Conservation (phyloP, 2,113 vertebrate species). For the Echinops telfairi region DNA sequence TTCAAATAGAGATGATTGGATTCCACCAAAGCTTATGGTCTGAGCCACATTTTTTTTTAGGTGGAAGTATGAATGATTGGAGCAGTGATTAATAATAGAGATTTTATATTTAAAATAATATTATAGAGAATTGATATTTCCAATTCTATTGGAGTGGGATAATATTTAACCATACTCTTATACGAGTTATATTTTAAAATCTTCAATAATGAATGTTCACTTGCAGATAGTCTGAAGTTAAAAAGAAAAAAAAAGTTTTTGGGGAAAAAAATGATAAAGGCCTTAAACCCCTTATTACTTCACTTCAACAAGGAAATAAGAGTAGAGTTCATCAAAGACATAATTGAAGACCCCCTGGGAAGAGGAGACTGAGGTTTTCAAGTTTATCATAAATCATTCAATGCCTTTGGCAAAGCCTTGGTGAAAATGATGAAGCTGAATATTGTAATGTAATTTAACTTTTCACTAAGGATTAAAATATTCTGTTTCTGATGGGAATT, state of each 20-base stretch:
- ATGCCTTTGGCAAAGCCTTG: slow-evolving; percentile 79
- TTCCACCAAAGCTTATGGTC: slow-evolving; percentile 60
- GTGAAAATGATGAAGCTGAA: slow-evolving; percentile 79
- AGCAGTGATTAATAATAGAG: slow-evolving; percentile 59
- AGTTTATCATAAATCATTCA: slow-evolving; percentile 83
- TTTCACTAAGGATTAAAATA: slow-evolving; percentile 75
- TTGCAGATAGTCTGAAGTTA: slow-evolving; percentile 67
- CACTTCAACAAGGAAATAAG: slow-evolving; percentile 73
- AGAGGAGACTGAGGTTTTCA: slow-evolving; percentile 69
- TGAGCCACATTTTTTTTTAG: slow-evolving; percentile 36
- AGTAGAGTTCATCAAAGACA: slow-evolving; percentile 75
- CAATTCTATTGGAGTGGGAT: slow-evolving; percentile 62
- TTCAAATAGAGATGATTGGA: slow-evolving; percentile 41
- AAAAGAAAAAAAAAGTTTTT: slow-evolving; percentile 71
- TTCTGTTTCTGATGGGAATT: slow-evolving; percentile 76
- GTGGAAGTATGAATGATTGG: slow-evolving; percentile 55
- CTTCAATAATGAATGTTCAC: slow-evolving; percentile 65
- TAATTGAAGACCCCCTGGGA: slow-evolving; percentile 81
- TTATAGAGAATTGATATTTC: slow-evolving; percentile 54
- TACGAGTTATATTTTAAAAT: slow-evolving; percentile 52
- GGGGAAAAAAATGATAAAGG: slow-evolving; percentile 60
- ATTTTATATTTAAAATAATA: slow-evolving; percentile 58
- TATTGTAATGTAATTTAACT: slow-evolving; percentile 80
- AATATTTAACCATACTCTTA: slow-evolving; percentile 70
- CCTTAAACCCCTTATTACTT: slow-evolving; percentile 74